Conservation (phyloP, 2,113 vertebrate genomes). For the Monopterus albus region DNA sequence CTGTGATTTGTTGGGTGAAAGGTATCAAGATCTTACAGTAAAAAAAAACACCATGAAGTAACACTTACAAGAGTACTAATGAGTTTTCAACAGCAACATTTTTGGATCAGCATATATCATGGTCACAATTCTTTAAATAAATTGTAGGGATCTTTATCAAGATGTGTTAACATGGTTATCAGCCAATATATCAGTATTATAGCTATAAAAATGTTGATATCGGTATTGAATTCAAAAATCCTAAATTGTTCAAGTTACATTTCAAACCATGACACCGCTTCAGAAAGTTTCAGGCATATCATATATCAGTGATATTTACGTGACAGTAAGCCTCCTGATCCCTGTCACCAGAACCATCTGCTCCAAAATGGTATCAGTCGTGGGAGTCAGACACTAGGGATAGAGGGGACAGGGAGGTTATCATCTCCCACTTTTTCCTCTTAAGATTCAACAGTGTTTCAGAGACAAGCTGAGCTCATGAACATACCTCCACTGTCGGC, state of each 20-base stretch:
- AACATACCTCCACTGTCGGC: conserved; percentile 78
- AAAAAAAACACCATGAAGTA: too few species aligned
- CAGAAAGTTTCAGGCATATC: neutral
- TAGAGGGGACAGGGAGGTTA: neutral
- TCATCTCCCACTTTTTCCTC: neutral
- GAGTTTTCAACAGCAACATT: too few species aligned
- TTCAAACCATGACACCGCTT: neutral
- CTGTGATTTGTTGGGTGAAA: too few species aligned
- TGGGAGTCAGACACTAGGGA: conserved; percentile 71
- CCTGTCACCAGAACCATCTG: conserved; percentile 83
- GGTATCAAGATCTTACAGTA: too few species aligned
- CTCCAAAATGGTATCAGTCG: conserved; percentile 78
- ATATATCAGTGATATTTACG: conserved; percentile 67
- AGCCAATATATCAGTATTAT: too few species aligned
- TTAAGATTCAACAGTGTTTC: neutral
- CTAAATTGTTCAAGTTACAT: too few species aligned
- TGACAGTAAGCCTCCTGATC: conserved; percentile 75
- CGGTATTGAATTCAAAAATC: too few species aligned
- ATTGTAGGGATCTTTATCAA: neutral
- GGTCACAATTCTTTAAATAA: neutral
- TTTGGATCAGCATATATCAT: too few species aligned
- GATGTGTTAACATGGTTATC: neutral
- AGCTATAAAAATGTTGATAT: neutral
- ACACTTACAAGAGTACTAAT: too few species aligned
- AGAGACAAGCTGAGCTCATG: neutral